Base-by-base conservation (phyloP, 2,797 vertebrate species). In the Dermochelys coriacea region DNA sequence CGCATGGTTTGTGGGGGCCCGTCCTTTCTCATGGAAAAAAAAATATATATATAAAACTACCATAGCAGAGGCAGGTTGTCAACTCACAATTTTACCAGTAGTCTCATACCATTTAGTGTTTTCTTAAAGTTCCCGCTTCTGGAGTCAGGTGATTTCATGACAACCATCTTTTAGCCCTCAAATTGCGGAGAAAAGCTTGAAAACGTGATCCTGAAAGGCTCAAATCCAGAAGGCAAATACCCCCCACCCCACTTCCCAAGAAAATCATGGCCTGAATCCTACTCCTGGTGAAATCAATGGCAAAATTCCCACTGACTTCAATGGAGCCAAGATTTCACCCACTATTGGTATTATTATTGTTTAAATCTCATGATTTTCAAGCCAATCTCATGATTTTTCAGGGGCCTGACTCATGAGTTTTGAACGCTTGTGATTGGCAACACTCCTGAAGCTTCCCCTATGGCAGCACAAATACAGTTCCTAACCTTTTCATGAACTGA, bases 71-170 rank as follows among this genome's bases (percentile, higher is more conserved):
- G 90, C 87, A 95, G 91, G 34, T 49, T 95, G 94, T 94, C 96
- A 96, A 82, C 86, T 95, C 94, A 80, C 80, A 61, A 79, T 88
- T 84, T 86, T 68, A 90, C 87, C 91, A 4, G 57, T 82, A 87
- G 68, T 87, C 87, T 90, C 87, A 82, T 83, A 37, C 7, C 85
- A 54, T 84, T 90, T 34, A 88, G 84, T 79, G 61, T 85, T 12
- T 14, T 18, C 79, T 59, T 90, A 80, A 85, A 96, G 57, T 45
- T 90, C 74, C 47, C 89, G 50, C 84, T 91, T 64, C 87, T 27
- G 82, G 92, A 82, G 74, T 12, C 41, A 45, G 18, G 18, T 14
- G 52, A 83, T 68, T 52, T 18, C 31, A 14, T 57, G 95, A 93
- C 88, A 54, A 83, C 25, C 27, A 49, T 15, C 25, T 49, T 77